phyloP scores from a whole-genome alignment of 2,888 invertebrate species.

The Eulithis prunata region DNA sequence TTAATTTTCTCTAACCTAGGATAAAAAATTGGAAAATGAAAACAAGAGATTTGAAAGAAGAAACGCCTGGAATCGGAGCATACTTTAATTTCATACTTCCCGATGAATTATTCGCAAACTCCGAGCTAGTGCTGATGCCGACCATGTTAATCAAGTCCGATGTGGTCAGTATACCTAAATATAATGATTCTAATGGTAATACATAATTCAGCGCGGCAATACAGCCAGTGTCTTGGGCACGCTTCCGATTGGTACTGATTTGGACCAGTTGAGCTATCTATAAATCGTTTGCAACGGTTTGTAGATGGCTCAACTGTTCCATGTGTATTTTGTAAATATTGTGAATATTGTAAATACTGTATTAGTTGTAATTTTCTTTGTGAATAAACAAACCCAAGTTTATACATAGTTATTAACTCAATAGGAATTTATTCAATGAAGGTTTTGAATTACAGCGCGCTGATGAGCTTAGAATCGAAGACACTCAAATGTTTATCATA shows the following conservation, averaged over 20 bases:
- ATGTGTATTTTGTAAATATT: no score
- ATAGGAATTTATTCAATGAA: no score
- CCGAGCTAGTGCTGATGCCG: conserved; percentile 21
- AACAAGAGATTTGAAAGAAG: not conserved
- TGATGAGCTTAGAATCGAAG: conserved; percentile 28
- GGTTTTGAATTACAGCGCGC: conserved; percentile 13
- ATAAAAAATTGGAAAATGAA: conserved; percentile 8
- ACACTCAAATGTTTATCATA: conserved; percentile 48
- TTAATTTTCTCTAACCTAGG: not conserved
- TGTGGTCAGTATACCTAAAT: conserved; percentile 9
- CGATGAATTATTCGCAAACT: conserved; percentile 20
- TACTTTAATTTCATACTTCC: conserved; percentile 20
- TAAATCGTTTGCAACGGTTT: no score
- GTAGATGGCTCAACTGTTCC: no score
- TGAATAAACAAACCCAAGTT: no score
- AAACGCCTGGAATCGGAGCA: conserved; percentile 5
- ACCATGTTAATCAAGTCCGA: conserved; percentile 19
- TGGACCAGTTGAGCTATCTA: no score
- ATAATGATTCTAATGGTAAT: not conserved
- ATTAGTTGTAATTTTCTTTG: no score
- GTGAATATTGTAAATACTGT: no score
- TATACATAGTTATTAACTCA: no score
- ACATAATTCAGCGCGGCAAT: no score
- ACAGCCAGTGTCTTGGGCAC: no score
- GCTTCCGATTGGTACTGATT: no score